Conservation (phyloP, 2,113 vertebrate species). For the Cebus imitator region DNA sequence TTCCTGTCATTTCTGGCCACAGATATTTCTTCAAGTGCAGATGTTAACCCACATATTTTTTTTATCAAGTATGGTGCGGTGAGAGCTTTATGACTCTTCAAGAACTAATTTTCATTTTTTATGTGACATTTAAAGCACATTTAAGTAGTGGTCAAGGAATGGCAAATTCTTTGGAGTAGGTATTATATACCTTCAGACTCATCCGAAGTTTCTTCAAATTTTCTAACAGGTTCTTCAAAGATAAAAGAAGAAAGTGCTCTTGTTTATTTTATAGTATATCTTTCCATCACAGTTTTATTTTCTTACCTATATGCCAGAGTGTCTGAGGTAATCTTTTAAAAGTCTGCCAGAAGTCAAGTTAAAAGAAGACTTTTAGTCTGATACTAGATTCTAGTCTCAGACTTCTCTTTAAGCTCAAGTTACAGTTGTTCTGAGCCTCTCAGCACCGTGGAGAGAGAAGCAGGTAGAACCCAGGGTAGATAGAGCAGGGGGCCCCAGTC, state of each 20-base stretch:
- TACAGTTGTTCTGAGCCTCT: not conserved
- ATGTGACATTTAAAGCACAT: not conserved
- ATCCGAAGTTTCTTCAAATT: conserved; percentile 29
- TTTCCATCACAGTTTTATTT: conserved; percentile 26
- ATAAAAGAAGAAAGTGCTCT: conserved; percentile 48
- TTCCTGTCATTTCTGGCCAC: not conserved
- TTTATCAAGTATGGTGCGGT: not conserved
- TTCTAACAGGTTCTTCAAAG: conserved; percentile 41
- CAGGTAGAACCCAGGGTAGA: not conserved
- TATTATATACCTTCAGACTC: not conserved
- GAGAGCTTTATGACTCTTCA: not conserved
- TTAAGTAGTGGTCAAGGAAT: not conserved
- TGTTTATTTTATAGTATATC: conserved; percentile 56
- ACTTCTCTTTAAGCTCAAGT: not conserved
- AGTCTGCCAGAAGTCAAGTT: not conserved
- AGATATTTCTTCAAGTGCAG: not conserved
- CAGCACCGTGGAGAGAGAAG: not conserved
- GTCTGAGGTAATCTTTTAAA: conserved; percentile 42
- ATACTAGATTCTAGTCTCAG: not conserved
- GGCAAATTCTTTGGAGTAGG: not conserved
- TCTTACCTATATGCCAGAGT: not conserved
- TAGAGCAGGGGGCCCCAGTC: not conserved
- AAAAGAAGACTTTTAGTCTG: conserved; percentile 31
- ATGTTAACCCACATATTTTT: not conserved
- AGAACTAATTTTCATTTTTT: not conserved